Base-by-base conservation (phyloP, 2,797 vertebrate species). In the Halcyon chelicuti region DNA sequence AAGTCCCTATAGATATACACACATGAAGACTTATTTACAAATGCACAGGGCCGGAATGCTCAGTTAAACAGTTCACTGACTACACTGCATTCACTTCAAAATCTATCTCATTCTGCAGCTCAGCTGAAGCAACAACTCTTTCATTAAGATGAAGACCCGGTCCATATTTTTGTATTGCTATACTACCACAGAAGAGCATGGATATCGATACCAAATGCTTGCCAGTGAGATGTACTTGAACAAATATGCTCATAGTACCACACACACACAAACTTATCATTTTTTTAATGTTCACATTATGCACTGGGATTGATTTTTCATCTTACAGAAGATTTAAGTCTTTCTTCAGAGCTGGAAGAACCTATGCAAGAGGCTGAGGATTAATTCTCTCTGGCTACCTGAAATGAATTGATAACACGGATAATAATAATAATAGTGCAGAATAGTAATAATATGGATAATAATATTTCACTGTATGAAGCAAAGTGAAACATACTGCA, bases 251-350 rank as follows among this genome's bases (percentile, higher is more conserved):
- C 66, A 85, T 4, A 63, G 16, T 21, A 91, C 15, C 31, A 20
- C 6, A 71, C 2, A 5, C 16, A 15, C 3, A 31, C 0, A 66
- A 60, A 47, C 33, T 18, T 31, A 71, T 13, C 0, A 11, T 1
- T 65, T 1, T 65, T 75, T 14, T 0, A 47, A 42, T 35, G 23
- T 26, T 82, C 25, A 60, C 22, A 21, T 61, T 63, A 82, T 29
- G 46, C 4, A 79, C 3, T 17, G 3, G 55, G 22, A 79, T 62
- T 72, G 82, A 52, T 57, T 76, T 82, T 90, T 73, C 20, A 29
- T 66, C 33, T 73, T 90, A 54, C 20, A 90, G 23, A 89, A 76
- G 66, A 58, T 44, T 49, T 3, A 52, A 54, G 5, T 88, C 16
- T 58, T 81, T 61, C 44, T 82, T 83, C n/a, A 51, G 16, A 8